Evolutionary conservation across 1,140 invertebrate genomes (phyloP), one percentile per base, ranked within the genome.

Genomic region (Pogonomyrmex californicus): DNA sequence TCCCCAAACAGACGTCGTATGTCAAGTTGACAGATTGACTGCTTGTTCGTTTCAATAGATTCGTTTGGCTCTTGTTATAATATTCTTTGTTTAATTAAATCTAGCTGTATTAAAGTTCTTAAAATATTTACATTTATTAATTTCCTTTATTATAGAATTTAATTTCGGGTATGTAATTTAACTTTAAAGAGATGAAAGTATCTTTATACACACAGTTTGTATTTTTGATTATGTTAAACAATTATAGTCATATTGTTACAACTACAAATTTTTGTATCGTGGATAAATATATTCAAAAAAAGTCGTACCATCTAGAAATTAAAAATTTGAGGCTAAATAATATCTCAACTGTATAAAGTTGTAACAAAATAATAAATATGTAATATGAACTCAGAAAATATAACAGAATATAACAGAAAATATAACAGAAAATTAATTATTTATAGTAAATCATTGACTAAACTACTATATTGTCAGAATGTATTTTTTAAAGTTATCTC

Each of bases 21-120:
- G 78, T 78, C 86, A 87, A 70, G 54, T 70, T 88, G 92, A 92
- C 90, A 88, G 87, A 86, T 91, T 90, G 92, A 92, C 86, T 88
- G 91, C 91, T 92, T 75, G 88, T 75, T 76, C 62, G 23, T 66
- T 89, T 68, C 71, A 88, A 79, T 83, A 86, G 82, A 86, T 89
- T 87, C 30, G 41, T 14, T 73, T 14, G 36, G 6, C 36, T 66
- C 49, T 63, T n/a, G n/a, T 65, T 85, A 65, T 17, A 4, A 41
- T 49, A 49, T 12, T 44, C 17, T 65, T 58, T 7, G 14, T 6
- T 23, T n/a, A 68, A 56, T 36, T 47, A 65, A 44, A 60, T 23
- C n/a, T n/a, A 58, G 6, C 2, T 49, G 23, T 17, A 41, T 76
- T 3, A 44, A 47, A 33, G 12, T 58, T 33, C 30, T 41, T n/a